These are phyloP conservation scores for Aradus depressus DNA, from an alignment of 2,888 invertebrate genomes.

Conservation along the genomic window DNA sequence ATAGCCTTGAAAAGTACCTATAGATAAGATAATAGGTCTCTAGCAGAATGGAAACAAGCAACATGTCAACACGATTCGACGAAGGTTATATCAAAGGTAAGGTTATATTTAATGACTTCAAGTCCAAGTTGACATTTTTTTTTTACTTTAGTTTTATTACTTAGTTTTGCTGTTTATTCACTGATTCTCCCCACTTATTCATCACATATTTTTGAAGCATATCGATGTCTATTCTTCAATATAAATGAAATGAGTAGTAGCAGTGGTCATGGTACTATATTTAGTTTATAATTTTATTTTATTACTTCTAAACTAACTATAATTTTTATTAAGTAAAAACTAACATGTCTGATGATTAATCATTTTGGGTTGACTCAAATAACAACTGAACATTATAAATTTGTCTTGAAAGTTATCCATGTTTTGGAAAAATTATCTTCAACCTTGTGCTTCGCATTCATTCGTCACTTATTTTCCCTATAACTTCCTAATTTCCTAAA, in stretches of 20 bases:
- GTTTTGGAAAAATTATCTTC: too few relatives aligned
- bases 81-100: slow-evolving; percentile 18
- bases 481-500: too few relatives aligned
- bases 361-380: neutral
- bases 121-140: neutral
- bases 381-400: neutral
- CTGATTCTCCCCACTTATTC: neutral
- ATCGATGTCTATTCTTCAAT: neutral
- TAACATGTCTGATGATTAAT: neutral
- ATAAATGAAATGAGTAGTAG: slow-evolving; percentile 28
- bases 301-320: neutral
- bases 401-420: neutral
- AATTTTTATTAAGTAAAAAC: neutral
- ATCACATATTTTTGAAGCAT: slow-evolving; percentile 2
- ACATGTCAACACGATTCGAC: slow-evolving; percentile 13
- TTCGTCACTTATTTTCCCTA: too few relatives aligned
- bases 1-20: slow-evolving; percentile 12
- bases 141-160: neutral
- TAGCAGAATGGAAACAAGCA: slow-evolving; percentile 16
- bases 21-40: slow-evolving; percentile 15
- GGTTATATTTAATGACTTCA: slow-evolving; percentile 12
- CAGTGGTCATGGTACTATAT: slow-evolving; percentile 31
- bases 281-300: neutral
- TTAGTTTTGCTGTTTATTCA: neutral
- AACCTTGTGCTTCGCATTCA: too few relatives aligned